A percentile compares a stretch with the other conserved stretches of the same genome.
phyloP scores from a whole-genome alignment of 2,888 invertebrate genomes.

The Himalopsyche kuldschensis region DNA sequence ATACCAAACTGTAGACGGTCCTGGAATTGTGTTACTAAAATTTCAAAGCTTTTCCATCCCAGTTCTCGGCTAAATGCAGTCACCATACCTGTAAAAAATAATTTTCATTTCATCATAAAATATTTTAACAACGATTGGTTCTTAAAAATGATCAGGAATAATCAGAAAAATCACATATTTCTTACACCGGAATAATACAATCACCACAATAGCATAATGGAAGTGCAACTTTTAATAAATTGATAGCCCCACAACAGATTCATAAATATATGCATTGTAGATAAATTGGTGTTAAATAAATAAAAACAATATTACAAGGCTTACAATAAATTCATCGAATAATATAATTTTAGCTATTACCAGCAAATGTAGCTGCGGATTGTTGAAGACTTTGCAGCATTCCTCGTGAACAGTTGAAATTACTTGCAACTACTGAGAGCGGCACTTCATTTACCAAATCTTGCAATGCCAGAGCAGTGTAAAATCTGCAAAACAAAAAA shows the following conservation, averaged over 20 bases:
- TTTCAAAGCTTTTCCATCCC: slow-evolving; percentile 89
- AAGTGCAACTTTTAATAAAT: no score
- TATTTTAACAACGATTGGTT: no score
- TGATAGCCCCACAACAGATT: no score
- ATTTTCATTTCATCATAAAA: no score
- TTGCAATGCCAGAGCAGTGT: slow-evolving; percentile 86
- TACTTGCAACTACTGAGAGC: slow-evolving; percentile 75
- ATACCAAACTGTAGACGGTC: slow-evolving; percentile 93
- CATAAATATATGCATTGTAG: no score
- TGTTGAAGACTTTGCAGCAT: slow-evolving; percentile 93
- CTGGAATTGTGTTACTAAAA: slow-evolving; percentile 90
- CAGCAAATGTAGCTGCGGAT: slow-evolving; percentile 92
- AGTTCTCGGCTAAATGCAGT: slow-evolving; percentile 92
- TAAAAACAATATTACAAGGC: not conserved
- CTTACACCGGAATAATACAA: no score
- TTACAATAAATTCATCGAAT: not conserved
- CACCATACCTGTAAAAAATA: slow-evolving; percentile 76
- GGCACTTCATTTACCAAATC: slow-evolving; percentile 92
- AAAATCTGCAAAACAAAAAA: slow-evolving; percentile 64
- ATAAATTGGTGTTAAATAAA: no score
- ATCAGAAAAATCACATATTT: no score
- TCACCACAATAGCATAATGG: no score
- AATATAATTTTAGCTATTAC: slow-evolving; percentile 48
- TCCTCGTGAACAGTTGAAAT: slow-evolving; percentile 86
- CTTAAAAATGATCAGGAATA: no score